Base-by-base conservation (phyloP, 2,888 invertebrate genomes). In the Harpagoxenus sublaevis region DNA sequence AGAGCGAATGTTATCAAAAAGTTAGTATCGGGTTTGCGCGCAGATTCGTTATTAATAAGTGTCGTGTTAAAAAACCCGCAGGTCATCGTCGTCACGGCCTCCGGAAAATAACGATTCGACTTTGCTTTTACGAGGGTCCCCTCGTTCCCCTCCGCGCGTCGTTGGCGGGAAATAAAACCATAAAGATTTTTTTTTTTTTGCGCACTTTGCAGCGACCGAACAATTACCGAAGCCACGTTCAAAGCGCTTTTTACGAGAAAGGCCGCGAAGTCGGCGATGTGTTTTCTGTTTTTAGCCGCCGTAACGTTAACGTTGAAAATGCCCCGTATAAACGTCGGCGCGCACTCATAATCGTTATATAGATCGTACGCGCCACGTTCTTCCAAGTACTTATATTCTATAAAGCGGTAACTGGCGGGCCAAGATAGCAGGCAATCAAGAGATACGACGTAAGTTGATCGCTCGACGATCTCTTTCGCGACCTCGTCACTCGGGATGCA, bases 321-420 rank as follows among this genome's bases (percentile, higher is more conserved):
- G 62, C 70, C 62, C 39, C 28, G 62, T 62, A 51, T 68, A 81
- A 71, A 81, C 57, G 68, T 53, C 79, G 53, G 62, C 68, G 74
- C 45, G 35, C 74, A 77, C 81, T n/a, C 62, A 85, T 86, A 79
- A 86, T 89, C 85, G 87, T 87, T 83, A 87, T 77, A 73, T 81
- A 83, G 85, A 89, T 88, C 79, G 86, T 83, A 78, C 63, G 71
- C 75, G 55, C 51, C 60, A 73, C 84, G 81, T 45, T 84, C 48
- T 75, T 87, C 84, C 83, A 62, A 87, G 89, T 85, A n/a, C n/a
- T n/a, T n/a, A 85, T 73, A 42, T 84, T 89, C 89, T 82, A 89
- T 89, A 65, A 74, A 83, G 74, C 82, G 73, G 42, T 70, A 84
- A 84, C 62, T 66, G 62, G 18, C 60, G 15, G 60, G n/a, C 31